Conservation (phyloP, 2,113 vertebrate species). For the Hymenochirus boettgeri region DNA sequence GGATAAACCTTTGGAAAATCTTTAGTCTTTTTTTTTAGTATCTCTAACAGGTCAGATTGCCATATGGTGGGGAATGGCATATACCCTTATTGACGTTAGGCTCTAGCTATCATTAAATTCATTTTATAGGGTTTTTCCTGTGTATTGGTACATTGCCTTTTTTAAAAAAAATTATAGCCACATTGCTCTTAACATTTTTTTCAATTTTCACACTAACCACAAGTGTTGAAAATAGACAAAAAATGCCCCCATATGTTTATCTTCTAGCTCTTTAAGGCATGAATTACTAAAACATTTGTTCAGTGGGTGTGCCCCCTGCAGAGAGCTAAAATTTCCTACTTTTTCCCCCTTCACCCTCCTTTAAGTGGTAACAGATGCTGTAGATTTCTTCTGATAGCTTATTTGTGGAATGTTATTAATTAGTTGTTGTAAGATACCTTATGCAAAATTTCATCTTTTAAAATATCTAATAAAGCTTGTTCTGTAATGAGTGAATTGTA, state of each 20-base stretch:
- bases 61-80: too few relatives aligned
- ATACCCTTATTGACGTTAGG: too few relatives aligned
- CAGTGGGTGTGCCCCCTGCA: constrained; percentile 38
- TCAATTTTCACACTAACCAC: neutral
- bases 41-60: too few relatives aligned
- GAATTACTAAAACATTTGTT: constrained; percentile 38
- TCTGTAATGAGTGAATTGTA: neutral
- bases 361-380: constrained; percentile 26
- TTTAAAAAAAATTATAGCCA: too few relatives aligned
- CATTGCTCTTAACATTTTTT: too few relatives aligned
- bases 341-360: constrained; percentile 16
- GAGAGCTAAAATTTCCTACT: constrained; percentile 36
- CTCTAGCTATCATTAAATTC: too few relatives aligned
- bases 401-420: constrained; percentile 10
- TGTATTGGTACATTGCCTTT: too few relatives aligned
- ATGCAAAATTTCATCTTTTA: neutral
- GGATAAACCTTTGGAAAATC: too few relatives aligned
- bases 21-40: too few relatives aligned
- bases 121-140: too few relatives aligned
- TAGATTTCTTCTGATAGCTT: constrained; percentile 24
- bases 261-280: constrained; percentile 18
- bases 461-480: neutral
- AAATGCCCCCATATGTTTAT: constrained; percentile 31
- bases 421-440: neutral
- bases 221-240: constrained; percentile 13